Conservation (phyloP, 2,888 invertebrate genomes). For the Lithophane ornitopus region DNA sequence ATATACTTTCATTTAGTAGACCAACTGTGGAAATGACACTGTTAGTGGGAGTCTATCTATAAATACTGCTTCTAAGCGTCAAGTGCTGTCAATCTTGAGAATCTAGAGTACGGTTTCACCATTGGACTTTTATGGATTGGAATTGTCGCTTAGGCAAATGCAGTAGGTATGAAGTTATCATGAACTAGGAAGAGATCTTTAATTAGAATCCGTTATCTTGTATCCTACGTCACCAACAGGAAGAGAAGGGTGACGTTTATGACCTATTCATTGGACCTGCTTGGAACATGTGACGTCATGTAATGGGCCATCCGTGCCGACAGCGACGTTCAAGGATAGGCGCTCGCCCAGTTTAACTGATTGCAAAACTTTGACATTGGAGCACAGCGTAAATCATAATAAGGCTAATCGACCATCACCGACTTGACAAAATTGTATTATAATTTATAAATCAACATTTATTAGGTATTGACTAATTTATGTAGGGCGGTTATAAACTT, state of each 20-base stretch:
- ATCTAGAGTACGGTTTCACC: not conserved
- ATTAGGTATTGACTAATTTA: slow-evolving; percentile 27
- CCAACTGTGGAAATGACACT: not conserved
- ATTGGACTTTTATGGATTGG: not conserved
- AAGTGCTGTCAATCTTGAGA: not conserved
- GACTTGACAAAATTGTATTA: slow-evolving; percentile 45
- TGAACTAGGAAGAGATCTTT: not conserved
- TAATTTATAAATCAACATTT: slow-evolving; percentile 33
- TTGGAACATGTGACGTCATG: slow-evolving; percentile 51
- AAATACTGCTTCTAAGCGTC: not conserved
- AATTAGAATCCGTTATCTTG: slow-evolving; percentile 3
- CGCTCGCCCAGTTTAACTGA: slow-evolving; percentile 34
- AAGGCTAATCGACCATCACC: slow-evolving; percentile 28
- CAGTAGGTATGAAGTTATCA: not conserved
- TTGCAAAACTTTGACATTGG: slow-evolving; percentile 63
- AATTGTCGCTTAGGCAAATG: not conserved
- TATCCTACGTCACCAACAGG: slow-evolving; percentile 47
- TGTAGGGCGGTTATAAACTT: slow-evolving; percentile 21
- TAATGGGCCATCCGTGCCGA: slow-evolving; percentile 52
- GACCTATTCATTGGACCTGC: slow-evolving; percentile 48
- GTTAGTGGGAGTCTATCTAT: not conserved
- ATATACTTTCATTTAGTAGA: not conserved
- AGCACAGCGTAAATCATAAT: slow-evolving; percentile 40
- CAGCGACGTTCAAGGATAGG: slow-evolving; percentile 37
- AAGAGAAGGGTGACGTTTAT: slow-evolving; percentile 42